Base-by-base conservation (phyloP, 1,140 invertebrate species). In the Bombus huntii region DNA sequence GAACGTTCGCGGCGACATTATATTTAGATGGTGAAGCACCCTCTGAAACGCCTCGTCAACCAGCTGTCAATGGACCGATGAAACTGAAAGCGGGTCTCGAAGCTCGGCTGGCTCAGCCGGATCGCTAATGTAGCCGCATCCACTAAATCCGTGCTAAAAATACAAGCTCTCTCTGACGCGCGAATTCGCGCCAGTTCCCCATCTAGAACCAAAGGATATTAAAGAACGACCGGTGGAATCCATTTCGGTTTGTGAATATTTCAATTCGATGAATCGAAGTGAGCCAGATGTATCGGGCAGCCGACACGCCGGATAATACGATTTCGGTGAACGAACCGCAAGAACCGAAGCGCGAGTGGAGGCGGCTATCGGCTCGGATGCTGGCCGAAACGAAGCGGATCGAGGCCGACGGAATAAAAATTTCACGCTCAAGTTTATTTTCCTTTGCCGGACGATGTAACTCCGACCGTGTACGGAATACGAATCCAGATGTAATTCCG, bases 1-100 rank as follows among this genome's bases (percentile, higher is more conserved):
- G 73, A 53, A 47, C 66, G 84, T 83, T 74, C 73, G 83, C 65
- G 59, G 57, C 84, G 79, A 91, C 89, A 91, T 92, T 93, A 93
- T 93, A 93, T 93, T 93, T 93, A 93, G 92, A 92, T 88, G 75
- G n/a, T 57, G 37, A 31, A n/a, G 68, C 34, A 71, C 31, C 59
- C 74, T 53, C 57, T 75, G 71, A 80, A 82, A 85, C 47, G 68
- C 59, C 37, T 71, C 66, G 77, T 62, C 74, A 66, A 59, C 34
- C 73, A 66, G 18, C 85, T 87, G 89, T 89, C 89, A 78, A 89
- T 89, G 88, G 70, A 28, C 47, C 44, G 31, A 39, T 28, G 10
- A 68, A 34, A 62, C 66, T n/a, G 68, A 65, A 53, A 53, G 47
- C 47, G 47, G 47, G 47, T 53, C 18, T 53, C 66, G 65, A 15